A percentile compares a stretch with the other conserved stretches of the same genome.
phyloP scores from a whole-genome alignment of 2,888 invertebrate genomes.

The Microplitis manilae region DNA sequence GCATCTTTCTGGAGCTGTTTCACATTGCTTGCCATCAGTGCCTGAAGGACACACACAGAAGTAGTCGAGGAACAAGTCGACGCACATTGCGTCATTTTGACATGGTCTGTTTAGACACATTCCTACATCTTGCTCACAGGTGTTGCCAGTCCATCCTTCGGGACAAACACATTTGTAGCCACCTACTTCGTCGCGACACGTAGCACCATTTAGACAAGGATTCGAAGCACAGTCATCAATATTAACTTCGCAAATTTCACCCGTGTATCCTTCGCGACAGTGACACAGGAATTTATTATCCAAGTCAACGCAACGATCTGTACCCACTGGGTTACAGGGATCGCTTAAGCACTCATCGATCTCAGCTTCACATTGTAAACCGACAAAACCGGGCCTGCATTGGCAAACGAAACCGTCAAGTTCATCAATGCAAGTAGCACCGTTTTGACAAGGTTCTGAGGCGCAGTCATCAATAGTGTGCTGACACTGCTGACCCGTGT shows the following conservation, averaged over 20 bases:
- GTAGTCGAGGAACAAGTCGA: slow-evolving; percentile 92
- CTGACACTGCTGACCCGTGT: slow-evolving; percentile 93
- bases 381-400: slow-evolving; percentile 93
- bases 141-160: slow-evolving; percentile 89
- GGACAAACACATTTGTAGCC: slow-evolving; percentile 87
- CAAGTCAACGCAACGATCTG: slow-evolving; percentile 90
- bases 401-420: slow-evolving; percentile 93
- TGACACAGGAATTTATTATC: slow-evolving; percentile 90
- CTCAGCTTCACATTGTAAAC: slow-evolving; percentile 93
- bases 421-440: slow-evolving; percentile 89
- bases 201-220: slow-evolving; percentile 92
- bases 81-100: slow-evolving; percentile 92
- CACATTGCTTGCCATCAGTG: slow-evolving; percentile 97
- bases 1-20: slow-evolving; percentile 95
- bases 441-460: slow-evolving; percentile 92
- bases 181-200: slow-evolving; percentile 89
- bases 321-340: slow-evolving; percentile 92
- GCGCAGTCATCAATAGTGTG: slow-evolving; percentile 94
- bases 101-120: slow-evolving; percentile 90
- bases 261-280: slow-evolving; percentile 91
- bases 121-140: slow-evolving; percentile 90
- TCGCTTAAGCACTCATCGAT: slow-evolving; percentile 93
- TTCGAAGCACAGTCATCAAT: slow-evolving; percentile 89
- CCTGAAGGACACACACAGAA: slow-evolving; percentile 95
- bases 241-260: slow-evolving; percentile 87